phyloP scores from a whole-genome alignment of 2,797 vertebrate genomes.

The Acropternis orthonyx region DNA sequence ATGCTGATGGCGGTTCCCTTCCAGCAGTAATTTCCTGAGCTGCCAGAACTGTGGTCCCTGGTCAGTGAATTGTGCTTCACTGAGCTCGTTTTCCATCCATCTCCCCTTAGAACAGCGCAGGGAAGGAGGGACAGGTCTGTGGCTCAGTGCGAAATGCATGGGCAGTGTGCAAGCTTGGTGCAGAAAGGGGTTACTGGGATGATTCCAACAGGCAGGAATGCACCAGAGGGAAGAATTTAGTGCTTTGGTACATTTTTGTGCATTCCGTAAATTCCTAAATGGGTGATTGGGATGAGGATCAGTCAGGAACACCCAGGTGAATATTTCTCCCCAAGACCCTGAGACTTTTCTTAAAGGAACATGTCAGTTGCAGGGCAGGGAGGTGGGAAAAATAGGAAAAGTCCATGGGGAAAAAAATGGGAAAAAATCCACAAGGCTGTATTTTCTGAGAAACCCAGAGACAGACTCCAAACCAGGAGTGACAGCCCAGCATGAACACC shows the following conservation, averaged over 20 bases:
- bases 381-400: neutral
- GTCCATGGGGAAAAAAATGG: neutral
- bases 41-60: neutral
- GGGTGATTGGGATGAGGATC: neutral
- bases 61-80: neutral
- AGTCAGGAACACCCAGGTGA: neutral
- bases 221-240: neutral
- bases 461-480: rapidly evolving
- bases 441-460: neutral
- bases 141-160: neutral
- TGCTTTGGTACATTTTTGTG: neutral
- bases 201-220: neutral
- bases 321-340: neutral
- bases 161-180: neutral
- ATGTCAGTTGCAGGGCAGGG: rapidly evolving
- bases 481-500: neutral
- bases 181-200: neutral
- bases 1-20: neutral
- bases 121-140: neutral
- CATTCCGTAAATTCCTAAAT: neutral
- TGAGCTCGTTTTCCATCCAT: neutral
- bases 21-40: neutral
- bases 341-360: neutral
- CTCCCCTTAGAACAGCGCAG: neutral
- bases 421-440: neutral